phyloP scores from a whole-genome alignment of 2,113 vertebrate genomes.

The Rhipidura dahli region DNA sequence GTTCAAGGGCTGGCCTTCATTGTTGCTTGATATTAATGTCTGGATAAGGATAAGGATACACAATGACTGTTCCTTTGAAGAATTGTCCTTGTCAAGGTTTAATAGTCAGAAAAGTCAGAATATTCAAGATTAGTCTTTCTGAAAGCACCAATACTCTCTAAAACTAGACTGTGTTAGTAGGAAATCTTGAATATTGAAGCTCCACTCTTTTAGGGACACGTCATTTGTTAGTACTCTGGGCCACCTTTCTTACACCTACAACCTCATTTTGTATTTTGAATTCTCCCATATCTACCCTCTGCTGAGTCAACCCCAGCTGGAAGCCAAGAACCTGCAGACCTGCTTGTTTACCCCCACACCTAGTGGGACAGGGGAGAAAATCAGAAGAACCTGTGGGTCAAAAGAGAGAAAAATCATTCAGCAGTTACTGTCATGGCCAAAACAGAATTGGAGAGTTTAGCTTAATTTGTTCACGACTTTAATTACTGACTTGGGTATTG shows the following conservation, averaged over 20 bases:
- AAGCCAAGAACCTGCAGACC: background rate
- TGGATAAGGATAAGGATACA: background rate
- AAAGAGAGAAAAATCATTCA: background rate
- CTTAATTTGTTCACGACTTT: background rate
- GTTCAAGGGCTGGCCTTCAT: background rate
- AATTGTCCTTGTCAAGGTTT: background rate
- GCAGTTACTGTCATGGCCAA: background rate
- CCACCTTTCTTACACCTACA: background rate
- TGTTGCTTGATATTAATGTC: background rate
- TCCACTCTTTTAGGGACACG: background rate
- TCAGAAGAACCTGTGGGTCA: background rate
- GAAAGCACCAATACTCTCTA: background rate
- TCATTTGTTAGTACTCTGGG: background rate
- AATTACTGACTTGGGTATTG: background rate
- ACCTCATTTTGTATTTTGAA: background rate
- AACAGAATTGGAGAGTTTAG: background rate
- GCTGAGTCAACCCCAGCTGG: background rate
- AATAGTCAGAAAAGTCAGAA: background rate
- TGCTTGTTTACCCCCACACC: background rate
- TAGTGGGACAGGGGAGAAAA: background rate
- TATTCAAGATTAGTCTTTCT: background rate
- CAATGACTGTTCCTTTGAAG: background rate
- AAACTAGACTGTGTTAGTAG: background rate
- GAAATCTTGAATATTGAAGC: background rate
- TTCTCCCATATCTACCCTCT: background rate